Percentiles rank a stretch among this genome's conserved stretches.
phyloP scores from a whole-genome alignment of 2,113 vertebrate genomes.

The Hymenochirus boettgeri region DNA sequence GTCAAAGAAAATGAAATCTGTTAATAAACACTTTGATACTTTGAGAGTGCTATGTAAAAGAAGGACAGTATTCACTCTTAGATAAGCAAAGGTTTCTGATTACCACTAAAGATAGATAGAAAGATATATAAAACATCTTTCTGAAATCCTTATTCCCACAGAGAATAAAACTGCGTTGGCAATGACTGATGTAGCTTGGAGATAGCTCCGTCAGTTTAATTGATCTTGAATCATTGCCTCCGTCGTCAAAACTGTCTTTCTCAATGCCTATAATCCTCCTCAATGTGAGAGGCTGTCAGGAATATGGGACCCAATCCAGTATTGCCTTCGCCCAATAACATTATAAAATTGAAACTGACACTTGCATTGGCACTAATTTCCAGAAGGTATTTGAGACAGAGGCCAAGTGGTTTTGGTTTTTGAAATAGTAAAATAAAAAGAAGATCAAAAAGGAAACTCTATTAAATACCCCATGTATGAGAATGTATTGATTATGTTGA shows the following conservation, averaged over 20 bases:
- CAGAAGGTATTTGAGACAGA: conserved; percentile 62
- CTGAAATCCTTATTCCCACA: conserved; percentile 35
- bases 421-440: conserved; percentile 48
- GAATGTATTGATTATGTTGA: background rate
- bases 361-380: conserved; percentile 66
- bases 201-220: conserved; percentile 66
- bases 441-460: conserved; percentile 46
- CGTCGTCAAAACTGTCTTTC: conserved; percentile 65
- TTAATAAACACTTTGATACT: conserved; percentile 30
- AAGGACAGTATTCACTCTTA: conserved; percentile 10
- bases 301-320: conserved; percentile 58
- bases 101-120: conserved; percentile 49
- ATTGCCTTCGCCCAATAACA: conserved; percentile 62
- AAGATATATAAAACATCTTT: conserved; percentile 30
- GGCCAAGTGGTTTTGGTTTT: conserved; percentile 60
- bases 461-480: conserved; percentile 3
- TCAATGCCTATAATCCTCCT: conserved; percentile 64
- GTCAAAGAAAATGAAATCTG: too few relatives aligned
- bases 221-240: conserved; percentile 64
- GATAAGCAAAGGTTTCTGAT: conserved; percentile 45
- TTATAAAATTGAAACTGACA: conserved; percentile 74
- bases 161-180: conserved; percentile 53
- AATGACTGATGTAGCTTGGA: conserved; percentile 56
- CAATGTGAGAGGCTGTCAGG: conserved; percentile 60
- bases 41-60: conserved; percentile 3